Conservation (phyloP, 2,797 vertebrate species). For the Diglossa cyanea region DNA sequence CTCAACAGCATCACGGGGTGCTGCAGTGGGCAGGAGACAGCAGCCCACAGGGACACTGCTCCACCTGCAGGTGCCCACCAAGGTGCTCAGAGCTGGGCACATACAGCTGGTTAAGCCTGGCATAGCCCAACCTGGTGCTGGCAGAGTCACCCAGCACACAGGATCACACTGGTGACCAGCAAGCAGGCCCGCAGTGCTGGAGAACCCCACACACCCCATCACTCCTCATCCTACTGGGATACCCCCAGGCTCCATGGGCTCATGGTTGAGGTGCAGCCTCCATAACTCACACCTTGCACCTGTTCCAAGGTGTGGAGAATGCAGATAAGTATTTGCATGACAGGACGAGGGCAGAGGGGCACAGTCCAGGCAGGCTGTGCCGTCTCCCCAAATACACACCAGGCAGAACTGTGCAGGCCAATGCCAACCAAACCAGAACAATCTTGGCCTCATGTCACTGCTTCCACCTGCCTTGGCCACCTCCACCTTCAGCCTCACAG, state of each 20-base stretch:
- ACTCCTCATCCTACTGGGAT: accelerated
- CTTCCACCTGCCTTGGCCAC: neutral
- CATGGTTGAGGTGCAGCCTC: accelerated
- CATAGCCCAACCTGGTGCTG: accelerated
- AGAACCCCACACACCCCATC: neutral
- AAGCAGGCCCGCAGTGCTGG: accelerated
- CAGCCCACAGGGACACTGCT: neutral
- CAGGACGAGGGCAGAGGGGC: accelerated
- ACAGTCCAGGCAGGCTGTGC: neutral
- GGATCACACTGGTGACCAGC: neutral
- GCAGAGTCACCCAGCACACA: neutral
- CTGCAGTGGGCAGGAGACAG: neutral
- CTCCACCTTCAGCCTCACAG: neutral
- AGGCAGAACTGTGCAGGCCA: neutral
- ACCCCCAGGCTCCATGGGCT: accelerated
- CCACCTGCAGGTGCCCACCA: neutral
- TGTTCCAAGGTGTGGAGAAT: neutral
- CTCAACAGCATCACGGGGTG: neutral
- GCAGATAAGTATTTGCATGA: neutral
- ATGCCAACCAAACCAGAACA: neutral
- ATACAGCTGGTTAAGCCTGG: neutral
- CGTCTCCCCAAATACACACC: accelerated
- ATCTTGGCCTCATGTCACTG: accelerated
- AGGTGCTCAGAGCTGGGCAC: neutral
- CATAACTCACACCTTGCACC: neutral